Base-by-base conservation (phyloP, 2,113 vertebrate species). In the Nycticebus coucang region DNA sequence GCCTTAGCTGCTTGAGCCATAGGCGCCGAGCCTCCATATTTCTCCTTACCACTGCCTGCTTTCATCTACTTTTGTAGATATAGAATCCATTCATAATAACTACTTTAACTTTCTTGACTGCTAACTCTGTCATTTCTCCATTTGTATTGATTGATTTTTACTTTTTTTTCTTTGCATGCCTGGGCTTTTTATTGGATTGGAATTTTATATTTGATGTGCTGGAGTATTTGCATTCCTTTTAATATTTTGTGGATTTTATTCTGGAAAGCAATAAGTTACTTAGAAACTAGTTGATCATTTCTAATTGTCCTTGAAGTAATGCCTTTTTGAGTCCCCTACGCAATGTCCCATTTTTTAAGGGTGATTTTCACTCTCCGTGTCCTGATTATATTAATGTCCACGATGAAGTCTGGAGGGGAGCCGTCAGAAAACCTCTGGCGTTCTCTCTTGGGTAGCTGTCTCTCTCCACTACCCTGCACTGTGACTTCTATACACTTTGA, bases 51-150 rank as follows among this genome's bases (percentile, higher is more conserved):
- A 83, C 45, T 89, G 28, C 28, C 13, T 37, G 60, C 45, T 72
- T 80, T 93, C 35, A 66, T 90, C 45, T 78, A 66, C 35, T 86
- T 80, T 93, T 5, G 35, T 68, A 74, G 57, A 91, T 41, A 82
- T 82, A n/a, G n/a, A 91, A 13, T 41, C 19, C 55, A 45, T 62
- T 96, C 82, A 37, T 82, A 82, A 50, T 53, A 33, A 68, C 53
- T 87, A 3, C 35, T 68, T 60, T 82, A 87, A 87, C 88, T 81
- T 62, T 59, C 50, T 4, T 86, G 4, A 75, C 68, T 91, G 87
- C 77, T 69, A 78, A 62, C 69, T 87, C 28, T 91, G 75, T 84
- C 24, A 41, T 94, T 91, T 91, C 53, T 91, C 37, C 19, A 7
- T 75, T 21, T 87, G 19, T 93, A 68, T 24, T 72, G 69, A 82